Percentiles rank a stretch among this genome's conserved stretches.
Conservation (phyloP, 2,888 invertebrate species). For the Phymatocera aterrima region DNA sequence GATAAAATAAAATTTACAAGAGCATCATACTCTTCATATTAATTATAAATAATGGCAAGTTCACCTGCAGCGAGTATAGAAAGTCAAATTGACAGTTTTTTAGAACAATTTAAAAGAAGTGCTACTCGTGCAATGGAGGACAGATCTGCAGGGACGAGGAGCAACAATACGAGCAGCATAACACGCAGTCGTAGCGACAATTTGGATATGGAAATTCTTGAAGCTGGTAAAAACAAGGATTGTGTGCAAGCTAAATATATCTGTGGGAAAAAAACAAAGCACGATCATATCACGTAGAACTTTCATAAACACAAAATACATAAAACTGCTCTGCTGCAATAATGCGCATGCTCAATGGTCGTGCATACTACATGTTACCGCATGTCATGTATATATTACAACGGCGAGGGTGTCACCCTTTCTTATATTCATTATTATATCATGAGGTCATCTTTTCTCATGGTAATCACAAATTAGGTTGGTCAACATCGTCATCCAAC, state of each 20-base stretch:
- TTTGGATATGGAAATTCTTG: constrained; percentile 70
- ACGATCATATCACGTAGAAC: not conserved
- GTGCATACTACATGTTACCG: not conserved
- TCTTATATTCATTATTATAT: not conserved
- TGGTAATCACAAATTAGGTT: not conserved
- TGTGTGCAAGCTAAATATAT: not conserved
- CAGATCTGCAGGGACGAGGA: constrained; percentile 45
- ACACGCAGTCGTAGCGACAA: constrained; percentile 70
- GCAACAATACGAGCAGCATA: constrained; percentile 67
- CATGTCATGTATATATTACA: constrained; percentile 1
- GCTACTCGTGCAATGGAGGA: constrained; percentile 87
- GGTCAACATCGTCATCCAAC: not conserved
- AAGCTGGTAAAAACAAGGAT: constrained; percentile 69
- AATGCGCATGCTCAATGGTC: constrained; percentile 1
- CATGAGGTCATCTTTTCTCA: not conserved
- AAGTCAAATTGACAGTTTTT: constrained; percentile 90
- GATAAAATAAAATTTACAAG: not conserved
- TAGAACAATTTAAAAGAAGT: constrained; percentile 88
- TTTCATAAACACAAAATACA: not conserved
- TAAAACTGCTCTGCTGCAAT: not conserved
- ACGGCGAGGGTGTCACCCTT: constrained; percentile 17
- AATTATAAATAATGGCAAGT: constrained; percentile 77
- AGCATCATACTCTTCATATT: not conserved
- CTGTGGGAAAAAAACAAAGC: too few relatives aligned
- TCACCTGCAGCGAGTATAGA: constrained; percentile 83